These are phyloP conservation scores for Gnathonemus echidnorhynchus DNA, from an alignment of 2,113 vertebrate species.

Conservation along the genomic window DNA sequence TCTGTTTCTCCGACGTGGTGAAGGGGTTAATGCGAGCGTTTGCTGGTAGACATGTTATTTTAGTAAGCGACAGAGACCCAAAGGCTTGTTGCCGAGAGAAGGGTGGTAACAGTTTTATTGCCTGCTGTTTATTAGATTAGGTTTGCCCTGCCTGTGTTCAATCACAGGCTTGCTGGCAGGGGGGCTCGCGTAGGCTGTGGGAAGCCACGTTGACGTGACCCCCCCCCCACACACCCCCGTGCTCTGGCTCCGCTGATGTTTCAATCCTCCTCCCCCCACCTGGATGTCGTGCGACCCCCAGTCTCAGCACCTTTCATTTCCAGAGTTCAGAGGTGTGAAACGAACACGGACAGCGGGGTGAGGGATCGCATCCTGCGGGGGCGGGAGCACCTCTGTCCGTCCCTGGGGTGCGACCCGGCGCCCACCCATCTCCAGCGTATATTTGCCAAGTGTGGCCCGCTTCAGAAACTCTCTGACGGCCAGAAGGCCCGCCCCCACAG, in stretches of 20 bases:
- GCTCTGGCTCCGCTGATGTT: conserved; percentile 11
- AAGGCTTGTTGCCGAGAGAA: neutral
- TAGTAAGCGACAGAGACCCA: neutral
- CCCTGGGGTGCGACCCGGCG: neutral
- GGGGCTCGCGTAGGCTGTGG: neutral
- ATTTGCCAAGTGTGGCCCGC: neutral
- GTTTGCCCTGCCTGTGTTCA: conserved; percentile 12
- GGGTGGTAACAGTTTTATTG: neutral
- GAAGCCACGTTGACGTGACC: neutral
- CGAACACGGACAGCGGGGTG: neutral
- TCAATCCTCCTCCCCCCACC: neutral
- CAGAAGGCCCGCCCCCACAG: neutral
- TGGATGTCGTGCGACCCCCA: neutral
- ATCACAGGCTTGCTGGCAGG: neutral
- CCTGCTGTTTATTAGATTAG: conserved; percentile 16
- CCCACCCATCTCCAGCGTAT: neutral
- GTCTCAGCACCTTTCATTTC: neutral
- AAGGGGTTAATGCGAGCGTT: neutral
- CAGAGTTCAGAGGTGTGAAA: neutral
- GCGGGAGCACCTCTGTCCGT: neutral
- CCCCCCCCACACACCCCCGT: neutral
- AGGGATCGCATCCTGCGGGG: neutral
- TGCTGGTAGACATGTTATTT: neutral
- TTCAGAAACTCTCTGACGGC: neutral
- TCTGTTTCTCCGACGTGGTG: neutral